A percentile compares a stretch with the other conserved stretches of the same genome.
These are phyloP conservation scores for Epinephelus malabaricus DNA, from an alignment of 2,797 vertebrate species.

Conservation along the genomic window DNA sequence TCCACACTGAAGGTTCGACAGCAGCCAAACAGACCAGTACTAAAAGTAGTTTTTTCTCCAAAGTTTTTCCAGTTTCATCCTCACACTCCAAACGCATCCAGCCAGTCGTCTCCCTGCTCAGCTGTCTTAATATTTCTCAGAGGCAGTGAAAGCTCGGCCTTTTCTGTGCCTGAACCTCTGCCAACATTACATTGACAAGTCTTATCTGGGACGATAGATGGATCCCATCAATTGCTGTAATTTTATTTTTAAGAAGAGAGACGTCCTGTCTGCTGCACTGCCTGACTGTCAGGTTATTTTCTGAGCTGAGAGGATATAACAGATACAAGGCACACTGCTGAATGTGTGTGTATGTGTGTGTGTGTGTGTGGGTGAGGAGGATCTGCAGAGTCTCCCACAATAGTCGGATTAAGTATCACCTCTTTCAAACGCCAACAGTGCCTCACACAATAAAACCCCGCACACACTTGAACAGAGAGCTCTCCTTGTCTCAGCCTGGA, in stretches of 20 bases:
- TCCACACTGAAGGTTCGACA: neutral
- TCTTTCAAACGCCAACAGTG: slow-evolving; percentile 61
- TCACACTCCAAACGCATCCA: neutral
- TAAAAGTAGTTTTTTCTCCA: neutral
- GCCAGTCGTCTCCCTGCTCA: slow-evolving; percentile 4
- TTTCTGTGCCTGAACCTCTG: slow-evolving; percentile 73
- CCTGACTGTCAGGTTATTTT: slow-evolving; percentile 42
- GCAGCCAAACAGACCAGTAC: neutral
- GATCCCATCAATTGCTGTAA: slow-evolving; percentile 44
- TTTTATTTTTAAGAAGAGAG: slow-evolving; percentile 70
- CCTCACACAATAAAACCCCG: slow-evolving; percentile 40
- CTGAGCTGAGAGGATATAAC: slow-evolving; percentile 2
- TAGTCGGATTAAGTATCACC: slow-evolving; percentile 60
- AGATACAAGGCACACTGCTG: slow-evolving; percentile 11
- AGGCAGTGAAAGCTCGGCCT: slow-evolving; percentile 79
- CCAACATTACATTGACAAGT: slow-evolving; percentile 82
- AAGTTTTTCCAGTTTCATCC: neutral
- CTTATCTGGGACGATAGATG: slow-evolving; percentile 72
- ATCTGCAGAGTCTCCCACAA: slow-evolving; percentile 33
- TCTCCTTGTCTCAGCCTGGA: slow-evolving; percentile 68
- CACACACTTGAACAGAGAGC: slow-evolving; percentile 50
- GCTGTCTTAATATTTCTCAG: slow-evolving; percentile 79
- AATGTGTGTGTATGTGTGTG: slow-evolving; percentile 17
- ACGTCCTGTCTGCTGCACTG: neutral
- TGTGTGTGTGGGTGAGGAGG: slow-evolving; percentile 20